A percentile compares a stretch with the other conserved stretches of the same genome.
phyloP scores from a whole-genome alignment of 2,113 vertebrate genomes.

The Pelodiscus sinensis region DNA sequence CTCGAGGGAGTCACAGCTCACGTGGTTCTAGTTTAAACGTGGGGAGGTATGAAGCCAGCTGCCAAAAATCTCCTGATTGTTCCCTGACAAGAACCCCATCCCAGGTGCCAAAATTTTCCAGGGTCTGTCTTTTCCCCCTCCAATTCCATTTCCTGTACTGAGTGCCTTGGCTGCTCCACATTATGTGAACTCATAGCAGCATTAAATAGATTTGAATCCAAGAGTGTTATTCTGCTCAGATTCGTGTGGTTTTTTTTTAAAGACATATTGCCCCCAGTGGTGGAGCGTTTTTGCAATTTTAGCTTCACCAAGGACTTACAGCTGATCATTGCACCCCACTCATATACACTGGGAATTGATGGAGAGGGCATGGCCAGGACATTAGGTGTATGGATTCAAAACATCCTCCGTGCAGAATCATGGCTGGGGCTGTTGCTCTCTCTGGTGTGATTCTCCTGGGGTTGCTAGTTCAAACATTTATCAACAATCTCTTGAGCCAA shows the following conservation, averaged over 20 bases:
- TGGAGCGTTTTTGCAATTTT: neutral
- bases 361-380: neutral
- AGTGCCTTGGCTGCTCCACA: neutral
- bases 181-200: neutral
- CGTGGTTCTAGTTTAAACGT: neutral
- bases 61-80: neutral
- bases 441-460: neutral
- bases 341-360: neutral
- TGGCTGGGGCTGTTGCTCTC: neutral
- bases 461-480: neutral
- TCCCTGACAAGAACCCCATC: neutral
- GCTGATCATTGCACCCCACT: neutral
- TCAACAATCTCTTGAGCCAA: neutral
- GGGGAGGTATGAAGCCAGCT: neutral
- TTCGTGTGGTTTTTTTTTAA: neutral
- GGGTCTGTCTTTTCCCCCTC: neutral
- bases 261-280: rapidly evolving
- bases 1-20: neutral
- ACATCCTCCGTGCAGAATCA: neutral
- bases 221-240: neutral
- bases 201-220: slow-evolving; percentile 17
- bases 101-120: neutral
- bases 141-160: neutral
- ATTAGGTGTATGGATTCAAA: neutral
- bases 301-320: neutral